Conservation (phyloP, 2,888 invertebrate genomes). For the Megalurothrips usitatus region DNA sequence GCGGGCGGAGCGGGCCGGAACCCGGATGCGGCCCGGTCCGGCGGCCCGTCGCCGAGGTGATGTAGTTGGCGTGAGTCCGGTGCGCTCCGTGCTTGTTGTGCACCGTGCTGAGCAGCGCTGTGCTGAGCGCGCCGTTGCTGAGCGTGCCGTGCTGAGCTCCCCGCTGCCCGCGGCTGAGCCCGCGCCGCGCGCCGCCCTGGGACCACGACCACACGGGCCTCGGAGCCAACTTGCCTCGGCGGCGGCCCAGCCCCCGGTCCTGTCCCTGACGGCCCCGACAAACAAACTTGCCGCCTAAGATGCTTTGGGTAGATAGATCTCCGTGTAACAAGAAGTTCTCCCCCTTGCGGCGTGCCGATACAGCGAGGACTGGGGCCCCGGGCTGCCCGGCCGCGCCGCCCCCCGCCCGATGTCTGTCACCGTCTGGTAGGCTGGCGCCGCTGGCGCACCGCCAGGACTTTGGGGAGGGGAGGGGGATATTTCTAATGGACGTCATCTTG, state of each 20-base stretch:
- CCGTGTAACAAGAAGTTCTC: neutral
- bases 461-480: neutral
- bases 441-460: neutral
- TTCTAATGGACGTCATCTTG: too few relatives aligned
- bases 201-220: neutral
- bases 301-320: neutral
- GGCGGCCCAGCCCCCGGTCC: neutral
- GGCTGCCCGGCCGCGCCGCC: neutral
- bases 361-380: too few relatives aligned
- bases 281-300: neutral
- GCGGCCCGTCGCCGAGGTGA: constrained; percentile 7
- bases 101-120: too few relatives aligned
- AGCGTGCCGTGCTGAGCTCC: too few relatives aligned
- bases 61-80: constrained; percentile 23
- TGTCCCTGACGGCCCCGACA: neutral
- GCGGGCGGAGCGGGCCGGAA: neutral
- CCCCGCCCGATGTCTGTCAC: neutral
- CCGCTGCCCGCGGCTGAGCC: too few relatives aligned
- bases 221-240: neutral
- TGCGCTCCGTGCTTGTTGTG: neutral
- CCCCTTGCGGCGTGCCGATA: neutral
- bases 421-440: neutral
- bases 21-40: neutral
- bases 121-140: too few relatives aligned
- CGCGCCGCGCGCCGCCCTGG: neutral